These are phyloP conservation scores for Choreutis nemorana DNA, from an alignment of 2,888 invertebrate species.

Conservation along the genomic window DNA sequence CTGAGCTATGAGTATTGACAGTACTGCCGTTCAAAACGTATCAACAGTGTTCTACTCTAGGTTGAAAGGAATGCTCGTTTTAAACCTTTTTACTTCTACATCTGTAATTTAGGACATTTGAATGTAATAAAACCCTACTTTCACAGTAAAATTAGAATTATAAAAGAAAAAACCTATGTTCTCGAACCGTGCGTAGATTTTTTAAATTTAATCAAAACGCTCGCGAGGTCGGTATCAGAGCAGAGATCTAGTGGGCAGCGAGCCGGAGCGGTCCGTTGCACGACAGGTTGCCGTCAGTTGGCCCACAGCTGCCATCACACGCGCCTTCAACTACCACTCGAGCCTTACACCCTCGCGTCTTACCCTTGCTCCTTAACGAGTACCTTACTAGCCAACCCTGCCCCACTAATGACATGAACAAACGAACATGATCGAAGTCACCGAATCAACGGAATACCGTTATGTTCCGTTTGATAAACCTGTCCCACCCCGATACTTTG, in stretches of 20 bases:
- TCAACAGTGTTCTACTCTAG: too few species aligned
- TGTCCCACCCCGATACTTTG: conserved; percentile 36
- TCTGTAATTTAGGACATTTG: too few species aligned
- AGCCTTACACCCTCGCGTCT: conserved; percentile 55
- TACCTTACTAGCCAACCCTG: conserved; percentile 6
- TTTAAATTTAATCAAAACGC: conserved; percentile 40
- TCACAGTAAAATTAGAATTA: too few species aligned
- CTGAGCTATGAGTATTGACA: too few species aligned
- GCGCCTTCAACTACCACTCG: conserved; percentile 29
- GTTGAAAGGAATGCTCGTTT: too few species aligned
- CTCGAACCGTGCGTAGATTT: neutral
- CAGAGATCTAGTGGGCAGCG: conserved; percentile 45
- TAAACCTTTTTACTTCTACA: too few species aligned
- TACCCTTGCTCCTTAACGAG: too few species aligned
- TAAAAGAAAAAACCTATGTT: too few species aligned
- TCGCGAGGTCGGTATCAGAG: conserved; percentile 41
- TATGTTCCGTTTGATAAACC: conserved; percentile 59
- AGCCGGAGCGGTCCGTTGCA: conserved; percentile 56
- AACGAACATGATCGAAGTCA: conserved; percentile 23
- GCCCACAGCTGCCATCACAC: conserved; percentile 50
- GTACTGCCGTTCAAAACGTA: too few species aligned
- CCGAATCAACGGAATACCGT: conserved; percentile 48
- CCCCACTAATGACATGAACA: conserved; percentile 41
- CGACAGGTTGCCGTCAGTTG: conserved; percentile 64
- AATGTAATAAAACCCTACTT: neutral